Evolutionary conservation across 2,888 invertebrate genomes (phyloP), one percentile per base, ranked within the genome.

Genomic region (Dasypolia templi): DNA sequence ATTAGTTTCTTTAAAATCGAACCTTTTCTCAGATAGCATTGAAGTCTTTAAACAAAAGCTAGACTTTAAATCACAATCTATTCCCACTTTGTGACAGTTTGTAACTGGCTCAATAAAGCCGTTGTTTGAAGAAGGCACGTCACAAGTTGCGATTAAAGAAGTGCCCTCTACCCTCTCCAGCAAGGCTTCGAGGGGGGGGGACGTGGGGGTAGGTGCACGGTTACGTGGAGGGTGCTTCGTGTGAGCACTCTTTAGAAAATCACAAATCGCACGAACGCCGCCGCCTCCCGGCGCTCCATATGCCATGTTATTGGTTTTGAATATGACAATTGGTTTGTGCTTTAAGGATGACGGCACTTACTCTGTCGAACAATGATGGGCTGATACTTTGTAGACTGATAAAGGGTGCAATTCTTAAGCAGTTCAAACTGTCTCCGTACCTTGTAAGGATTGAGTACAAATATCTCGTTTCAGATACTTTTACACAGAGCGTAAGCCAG

Each of bases 211-310:
- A 72, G 87, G 79, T 79, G 86, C 84, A 89, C 89, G 93, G 93
- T 93, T 93, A 92, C 89, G 91, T 88, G 89, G 85, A 95, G 95
- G 89, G 91, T 91, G 87, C 95, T 95, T 84, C 86, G 83, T 81
- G 85, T 77, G 89, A 94, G 94, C 90, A 93, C 94, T 92, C 95
- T 95, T 89, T 89, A 88, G 86, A 84, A 90, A 91, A 91, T 93
- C 93, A 89, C 91, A 91, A 92, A 92, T 90, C 93, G 93, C 61
- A 74, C 26, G 85, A 81, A 46, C 68, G 14, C 46, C 51, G 51
- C 55, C 63, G 61, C 76, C 63, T 22, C 53, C 86, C 85, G 72
- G 72, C 77, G 61, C 72, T 85, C 77, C 87, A 86, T 81, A 79
- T 64, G 79, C 53, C 75, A 80, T 82, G 79, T 78, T 82, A 82